Conservation (phyloP, 2,113 vertebrate genomes). For the Oceanites oceanicus region DNA sequence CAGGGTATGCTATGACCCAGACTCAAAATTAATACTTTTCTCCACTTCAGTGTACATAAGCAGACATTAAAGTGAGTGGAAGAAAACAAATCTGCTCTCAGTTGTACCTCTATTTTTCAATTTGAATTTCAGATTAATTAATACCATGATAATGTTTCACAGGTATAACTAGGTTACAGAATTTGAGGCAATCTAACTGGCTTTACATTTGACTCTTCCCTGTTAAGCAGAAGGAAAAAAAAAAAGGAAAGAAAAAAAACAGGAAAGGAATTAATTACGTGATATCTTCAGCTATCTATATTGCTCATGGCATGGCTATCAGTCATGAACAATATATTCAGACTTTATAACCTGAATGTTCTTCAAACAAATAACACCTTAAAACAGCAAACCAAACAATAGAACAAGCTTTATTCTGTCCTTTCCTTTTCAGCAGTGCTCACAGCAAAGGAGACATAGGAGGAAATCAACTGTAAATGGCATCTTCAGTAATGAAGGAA, state of each 20-base stretch:
- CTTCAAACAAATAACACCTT: slow-evolving; percentile 31
- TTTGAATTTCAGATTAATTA: background rate
- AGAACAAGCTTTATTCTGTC: slow-evolving; percentile 25
- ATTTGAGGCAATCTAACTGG: background rate
- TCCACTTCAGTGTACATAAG: background rate
- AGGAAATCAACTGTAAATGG: slow-evolving; percentile 67
- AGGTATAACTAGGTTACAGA: background rate
- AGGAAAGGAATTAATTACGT: background rate
- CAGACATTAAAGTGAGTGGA: background rate
- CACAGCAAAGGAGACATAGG: slow-evolving; percentile 31
- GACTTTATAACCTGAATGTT: slow-evolving; percentile 6
- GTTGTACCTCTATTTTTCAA: background rate
- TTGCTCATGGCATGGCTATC: background rate
- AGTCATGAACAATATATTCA: background rate
- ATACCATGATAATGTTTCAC: background rate
- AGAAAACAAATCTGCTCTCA: background rate
- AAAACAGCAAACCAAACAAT: slow-evolving; percentile 7
- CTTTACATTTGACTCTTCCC: background rate
- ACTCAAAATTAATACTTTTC: background rate
- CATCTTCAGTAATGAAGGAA: slow-evolving; percentile 68
- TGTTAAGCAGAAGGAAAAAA: background rate
- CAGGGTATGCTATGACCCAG: background rate
- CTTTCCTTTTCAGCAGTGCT: slow-evolving; percentile 21
- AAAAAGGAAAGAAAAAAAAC: background rate
- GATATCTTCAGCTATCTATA: background rate